Base-by-base conservation (phyloP, 2,797 vertebrate genomes). In the Pristis pectinata region DNA sequence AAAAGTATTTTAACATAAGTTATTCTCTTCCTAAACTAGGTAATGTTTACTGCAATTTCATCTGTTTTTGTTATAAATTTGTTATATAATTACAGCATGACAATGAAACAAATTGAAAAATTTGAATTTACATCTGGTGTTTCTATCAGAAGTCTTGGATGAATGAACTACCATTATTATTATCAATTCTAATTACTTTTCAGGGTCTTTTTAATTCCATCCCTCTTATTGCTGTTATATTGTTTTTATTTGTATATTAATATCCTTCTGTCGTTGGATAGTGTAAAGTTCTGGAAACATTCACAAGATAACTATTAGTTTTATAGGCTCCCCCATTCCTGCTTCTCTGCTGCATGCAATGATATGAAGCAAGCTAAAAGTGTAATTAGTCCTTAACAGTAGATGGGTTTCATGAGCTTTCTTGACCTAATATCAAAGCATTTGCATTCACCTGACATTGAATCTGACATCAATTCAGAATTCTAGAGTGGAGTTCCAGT, bases 11-110 rank as follows among this genome's bases (percentile, higher is more conserved):
- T 95, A 96, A 96, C 95, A 97, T 99, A 98, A 17, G 0, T 0
- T 99, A 99, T 96, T 98, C 98, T 95, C 98, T 99, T 96, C 94
- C 97, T 41, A 99, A 99, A 96, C 96, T 99, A 95, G 99, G 99
- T 99, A 96, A 96, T 95, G 56, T 83, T 61, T n/a, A 8, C 34
- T 13, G 24, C 8, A 76, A 41, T 94, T 96, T 96, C 95, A 80
- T 77, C 30, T 41, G 94, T 95, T 95, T 41, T 94, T 94, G 94
- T 95, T 95, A 95, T 76, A 94, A 94, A 95, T 95, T 49, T 89
- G 95, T 95, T 95, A 95, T 64, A 15, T n/a, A 80, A 93, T 94
- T 79, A 72, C 89, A 94, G 87, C 93, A 87, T 64, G 95, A 64
- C n/a, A 89, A 89, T 13, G 59, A n/a, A 89, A 61, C 56, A 61